Evolutionary conservation across 2,888 invertebrate genomes (phyloP).

Genomic region (Ceramica pisi): DNA sequence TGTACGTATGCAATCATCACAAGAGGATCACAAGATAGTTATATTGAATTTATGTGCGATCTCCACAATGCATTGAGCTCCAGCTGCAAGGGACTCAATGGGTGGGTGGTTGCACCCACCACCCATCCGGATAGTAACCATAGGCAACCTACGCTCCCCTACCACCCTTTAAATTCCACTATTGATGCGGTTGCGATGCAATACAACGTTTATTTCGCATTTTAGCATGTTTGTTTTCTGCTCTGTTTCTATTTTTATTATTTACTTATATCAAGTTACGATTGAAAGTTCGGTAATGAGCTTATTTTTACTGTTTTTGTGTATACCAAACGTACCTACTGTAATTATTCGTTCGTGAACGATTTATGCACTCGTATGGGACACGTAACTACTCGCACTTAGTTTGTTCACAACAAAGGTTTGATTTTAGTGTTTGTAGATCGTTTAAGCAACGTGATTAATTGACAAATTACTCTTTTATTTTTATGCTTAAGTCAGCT

Average conservation of each 20-base stretch:
- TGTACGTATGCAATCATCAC: not conserved
- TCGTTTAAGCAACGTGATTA: too few relatives aligned
- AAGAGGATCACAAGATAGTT: not conserved
- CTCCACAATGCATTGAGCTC: not conserved
- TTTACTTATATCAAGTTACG: not conserved
- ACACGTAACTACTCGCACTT: too few relatives aligned
- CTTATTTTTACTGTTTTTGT: too few relatives aligned
- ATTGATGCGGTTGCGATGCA: not conserved
- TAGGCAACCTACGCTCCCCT: conserved; percentile 5
- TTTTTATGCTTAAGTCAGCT: too few relatives aligned
- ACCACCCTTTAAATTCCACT: not conserved
- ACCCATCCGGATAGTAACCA: not conserved
- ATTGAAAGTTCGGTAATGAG: too few relatives aligned
- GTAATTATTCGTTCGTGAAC: too few relatives aligned
- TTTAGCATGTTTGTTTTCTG: not conserved
- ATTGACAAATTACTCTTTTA: too few relatives aligned
- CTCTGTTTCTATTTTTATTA: not conserved
- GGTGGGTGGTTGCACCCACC: not conserved
- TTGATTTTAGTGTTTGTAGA: too few relatives aligned
- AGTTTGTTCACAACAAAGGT: too few relatives aligned
- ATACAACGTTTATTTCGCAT: not conserved
- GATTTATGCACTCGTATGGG: too few relatives aligned
- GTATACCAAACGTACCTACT: too few relatives aligned
- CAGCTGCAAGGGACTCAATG: not conserved
- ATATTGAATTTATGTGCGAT: conserved; percentile 6